These are phyloP conservation scores for Eretmochelys imbricata DNA, from an alignment of 2,113 vertebrate genomes.

Conservation along the genomic window DNA sequence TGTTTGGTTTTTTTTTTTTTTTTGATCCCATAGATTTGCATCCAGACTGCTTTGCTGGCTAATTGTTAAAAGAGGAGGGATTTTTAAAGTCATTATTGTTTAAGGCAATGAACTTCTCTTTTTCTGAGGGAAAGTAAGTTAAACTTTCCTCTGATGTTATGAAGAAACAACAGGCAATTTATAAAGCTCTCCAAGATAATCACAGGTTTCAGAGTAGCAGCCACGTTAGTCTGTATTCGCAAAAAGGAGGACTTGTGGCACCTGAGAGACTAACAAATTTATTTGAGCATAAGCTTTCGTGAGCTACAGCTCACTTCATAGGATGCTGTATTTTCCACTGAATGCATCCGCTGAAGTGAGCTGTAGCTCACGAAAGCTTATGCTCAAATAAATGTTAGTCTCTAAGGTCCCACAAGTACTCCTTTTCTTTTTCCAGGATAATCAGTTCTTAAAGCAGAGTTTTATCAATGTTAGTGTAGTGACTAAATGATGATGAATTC, in stretches of 20 bases:
- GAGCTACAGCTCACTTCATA: too few species aligned
- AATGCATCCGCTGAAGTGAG: too few species aligned
- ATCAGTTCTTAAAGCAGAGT: not conserved
- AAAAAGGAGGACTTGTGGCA: too few species aligned
- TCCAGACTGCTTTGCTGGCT: not conserved
- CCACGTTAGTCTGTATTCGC: too few species aligned
- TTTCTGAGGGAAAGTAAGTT: not conserved
- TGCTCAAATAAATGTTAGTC: too few species aligned
- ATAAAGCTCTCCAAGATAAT: not conserved
- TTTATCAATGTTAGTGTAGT: not conserved
- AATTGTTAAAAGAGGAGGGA: not conserved
- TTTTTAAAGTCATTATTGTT: not conserved
- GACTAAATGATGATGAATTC: not conserved
- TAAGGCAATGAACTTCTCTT: not conserved
- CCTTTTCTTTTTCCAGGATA: not conserved
- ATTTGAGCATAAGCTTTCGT: too few species aligned
- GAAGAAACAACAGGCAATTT: not conserved
- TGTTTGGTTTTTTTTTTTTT: not conserved
- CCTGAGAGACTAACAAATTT: too few species aligned
- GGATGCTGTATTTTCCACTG: too few species aligned
- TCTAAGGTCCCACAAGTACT: too few species aligned
- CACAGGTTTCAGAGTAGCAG: too few species aligned
- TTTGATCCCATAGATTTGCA: not conserved
- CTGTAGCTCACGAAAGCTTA: too few species aligned
- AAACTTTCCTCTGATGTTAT: not conserved